A percentile compares a stretch with the other conserved stretches of the same genome.
phyloP scores from a whole-genome alignment of 2,888 invertebrate genomes.

The Harmothoe impar region DNA sequence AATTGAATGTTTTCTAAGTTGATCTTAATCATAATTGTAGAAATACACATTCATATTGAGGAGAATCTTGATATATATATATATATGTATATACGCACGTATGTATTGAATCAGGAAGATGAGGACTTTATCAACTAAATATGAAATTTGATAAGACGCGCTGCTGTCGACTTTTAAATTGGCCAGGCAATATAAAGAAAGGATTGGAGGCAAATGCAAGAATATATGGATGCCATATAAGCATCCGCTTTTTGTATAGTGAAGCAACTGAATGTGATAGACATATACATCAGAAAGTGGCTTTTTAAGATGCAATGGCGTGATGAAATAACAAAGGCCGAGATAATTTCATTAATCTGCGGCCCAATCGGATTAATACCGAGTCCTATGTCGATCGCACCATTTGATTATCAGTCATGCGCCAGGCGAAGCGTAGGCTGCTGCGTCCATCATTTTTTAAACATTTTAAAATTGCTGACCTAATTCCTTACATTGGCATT shows the following conservation, averaged over 20 bases:
- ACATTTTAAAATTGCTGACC: slow-evolving; percentile 1
- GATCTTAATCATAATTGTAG: too few relatives aligned
- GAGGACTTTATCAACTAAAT: background rate
- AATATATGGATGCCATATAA: background rate
- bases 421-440: background rate
- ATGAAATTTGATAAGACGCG: background rate
- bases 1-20: too few relatives aligned
- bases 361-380: background rate
- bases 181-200: background rate
- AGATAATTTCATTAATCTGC: background rate
- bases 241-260: background rate
- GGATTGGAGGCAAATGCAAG: background rate
- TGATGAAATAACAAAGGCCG: background rate
- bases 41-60: too few relatives aligned
- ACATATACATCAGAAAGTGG: slow-evolving; percentile 1
- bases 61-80: too few relatives aligned
- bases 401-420: slow-evolving; percentile 42
- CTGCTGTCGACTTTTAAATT: background rate
- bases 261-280: background rate
- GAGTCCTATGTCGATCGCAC: background rate
- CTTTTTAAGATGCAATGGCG: slow-evolving; percentile 1
- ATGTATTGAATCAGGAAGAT: too few relatives aligned
- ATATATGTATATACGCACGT: too few relatives aligned
- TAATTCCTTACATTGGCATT: background rate
- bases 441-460: background rate